These are phyloP conservation scores for Pteropus rufus DNA, from an alignment of 2,797 vertebrate genomes.

Conservation along the genomic window DNA sequence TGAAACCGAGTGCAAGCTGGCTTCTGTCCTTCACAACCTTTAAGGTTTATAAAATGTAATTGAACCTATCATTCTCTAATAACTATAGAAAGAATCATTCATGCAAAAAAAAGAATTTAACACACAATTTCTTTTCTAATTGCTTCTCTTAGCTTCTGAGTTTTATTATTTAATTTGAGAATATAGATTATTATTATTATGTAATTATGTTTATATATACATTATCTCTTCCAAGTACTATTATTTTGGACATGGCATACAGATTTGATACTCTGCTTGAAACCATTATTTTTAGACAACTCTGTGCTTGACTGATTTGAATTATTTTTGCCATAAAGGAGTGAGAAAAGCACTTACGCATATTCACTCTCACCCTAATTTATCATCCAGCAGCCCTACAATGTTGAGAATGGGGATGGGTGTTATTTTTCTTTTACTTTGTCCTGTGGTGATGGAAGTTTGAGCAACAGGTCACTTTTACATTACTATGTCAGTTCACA, in stretches of 20 bases:
- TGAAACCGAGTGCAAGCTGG: neutral
- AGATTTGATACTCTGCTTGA: conserved; percentile 4
- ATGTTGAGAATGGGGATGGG: neutral
- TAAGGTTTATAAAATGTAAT: neutral
- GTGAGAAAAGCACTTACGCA: neutral
- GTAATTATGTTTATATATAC: conserved; percentile 12
- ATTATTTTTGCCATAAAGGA: neutral
- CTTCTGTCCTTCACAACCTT: neutral
- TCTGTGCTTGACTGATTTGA: neutral
- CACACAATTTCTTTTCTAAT: conserved; percentile 24
- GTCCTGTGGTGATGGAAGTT: neutral
- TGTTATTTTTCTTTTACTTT: neutral
- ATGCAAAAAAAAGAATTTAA: neutral
- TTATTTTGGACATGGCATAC: neutral
- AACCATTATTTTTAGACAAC: conserved; percentile 27
- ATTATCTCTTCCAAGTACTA: neutral
- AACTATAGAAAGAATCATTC: neutral
- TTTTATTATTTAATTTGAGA: conserved; percentile 38
- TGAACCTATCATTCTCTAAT: conserved; percentile 11
- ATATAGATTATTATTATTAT: conserved; percentile 1
- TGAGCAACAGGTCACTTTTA: neutral
- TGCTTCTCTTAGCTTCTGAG: neutral
- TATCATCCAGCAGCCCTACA: neutral
- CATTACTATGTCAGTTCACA: neutral
- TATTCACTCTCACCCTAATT: neutral